These are phyloP conservation scores for Drosophila burlai DNA, from an alignment of 1,140 invertebrate species.

Conservation along the genomic window DNA sequence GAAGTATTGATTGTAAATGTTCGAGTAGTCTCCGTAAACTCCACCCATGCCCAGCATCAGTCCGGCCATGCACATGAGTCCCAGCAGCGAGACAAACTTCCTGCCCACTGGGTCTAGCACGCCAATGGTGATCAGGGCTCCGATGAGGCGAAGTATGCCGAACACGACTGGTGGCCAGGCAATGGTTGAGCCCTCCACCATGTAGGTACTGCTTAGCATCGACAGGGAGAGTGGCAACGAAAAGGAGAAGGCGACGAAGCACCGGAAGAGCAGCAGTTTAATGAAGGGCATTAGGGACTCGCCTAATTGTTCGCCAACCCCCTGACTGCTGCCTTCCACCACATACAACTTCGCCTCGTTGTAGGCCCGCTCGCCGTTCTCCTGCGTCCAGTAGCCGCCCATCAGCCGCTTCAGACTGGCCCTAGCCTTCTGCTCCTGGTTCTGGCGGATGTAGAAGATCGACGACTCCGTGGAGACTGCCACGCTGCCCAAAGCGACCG, in stretches of 20 bases:
- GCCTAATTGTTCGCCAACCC: constrained; percentile 28
- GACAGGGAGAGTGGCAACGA: constrained; percentile 54
- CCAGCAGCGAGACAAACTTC: constrained; percentile 53
- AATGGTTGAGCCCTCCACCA: background rate
- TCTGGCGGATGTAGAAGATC: constrained; percentile 56
- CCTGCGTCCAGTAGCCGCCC: constrained; percentile 4
- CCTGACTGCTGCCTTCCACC: constrained; percentile 34
- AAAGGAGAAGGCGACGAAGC: constrained; percentile 71
- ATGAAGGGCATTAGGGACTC: constrained; percentile 55
- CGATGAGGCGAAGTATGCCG: constrained; percentile 54
- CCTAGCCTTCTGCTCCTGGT: constrained; percentile 59
- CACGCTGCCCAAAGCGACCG: constrained; percentile 23
- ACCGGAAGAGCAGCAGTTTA: constrained; percentile 62
- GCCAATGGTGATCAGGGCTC: constrained; percentile 33
- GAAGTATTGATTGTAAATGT: constrained; percentile 9
- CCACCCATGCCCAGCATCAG: constrained; percentile 63
- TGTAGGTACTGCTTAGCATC: constrained; percentile 6
- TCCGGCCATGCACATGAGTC: constrained; percentile 62
- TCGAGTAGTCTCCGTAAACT: constrained; percentile 34
- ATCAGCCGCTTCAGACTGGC: constrained; percentile 34
- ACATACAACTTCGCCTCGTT: constrained; percentile 65
- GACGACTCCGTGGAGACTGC: constrained; percentile 58
- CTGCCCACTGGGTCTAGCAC: constrained; percentile 59
- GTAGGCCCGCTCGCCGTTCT: constrained; percentile 29
- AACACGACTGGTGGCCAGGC: constrained; percentile 53